Percentiles rank a stretch among this genome's conserved stretches.
Evolutionary conservation across 2,797 vertebrate genomes (phyloP).

Genomic region (Orientallactaga sibirica): DNA sequence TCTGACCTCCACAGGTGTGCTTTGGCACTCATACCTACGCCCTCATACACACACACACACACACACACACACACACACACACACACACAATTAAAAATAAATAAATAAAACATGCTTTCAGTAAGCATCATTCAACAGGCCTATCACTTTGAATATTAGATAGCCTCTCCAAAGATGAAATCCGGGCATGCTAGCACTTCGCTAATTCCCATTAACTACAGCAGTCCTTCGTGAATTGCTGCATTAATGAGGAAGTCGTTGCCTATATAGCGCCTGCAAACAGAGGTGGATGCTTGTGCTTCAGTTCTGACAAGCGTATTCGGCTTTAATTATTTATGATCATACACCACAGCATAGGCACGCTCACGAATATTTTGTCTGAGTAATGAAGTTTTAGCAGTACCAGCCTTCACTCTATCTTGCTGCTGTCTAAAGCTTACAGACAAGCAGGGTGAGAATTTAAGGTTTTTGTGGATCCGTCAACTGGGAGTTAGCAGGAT

Average conservation of each 20-base stretch:
- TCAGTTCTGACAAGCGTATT: constrained; percentile 71
- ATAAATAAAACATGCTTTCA: not conserved
- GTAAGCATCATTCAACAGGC: constrained; percentile 56
- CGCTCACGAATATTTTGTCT: constrained; percentile 78
- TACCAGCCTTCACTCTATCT: constrained; percentile 76
- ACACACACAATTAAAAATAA: no score
- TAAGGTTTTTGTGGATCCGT: constrained; percentile 76
- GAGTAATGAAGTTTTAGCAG: constrained; percentile 85
- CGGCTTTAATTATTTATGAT: constrained; percentile 81
- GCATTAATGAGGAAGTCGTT: constrained; percentile 77
- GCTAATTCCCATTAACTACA: constrained; percentile 77
- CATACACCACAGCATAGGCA: constrained; percentile 70
- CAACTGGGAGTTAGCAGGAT: constrained; percentile 77
- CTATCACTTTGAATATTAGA: constrained; percentile 56
- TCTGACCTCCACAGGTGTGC: no score
- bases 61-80: no score
- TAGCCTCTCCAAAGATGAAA: constrained; percentile 65
- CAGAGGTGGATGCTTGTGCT: constrained; percentile 55
- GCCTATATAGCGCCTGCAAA: constrained; percentile 52
- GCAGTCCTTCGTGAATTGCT: constrained; percentile 61
- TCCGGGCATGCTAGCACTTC: constrained; percentile 42
- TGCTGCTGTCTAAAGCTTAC: constrained; percentile 82
- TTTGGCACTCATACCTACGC: no score
- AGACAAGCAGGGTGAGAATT: constrained; percentile 78
- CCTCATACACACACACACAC: no score